Evolutionary conservation across 2,888 invertebrate species (phyloP), one percentile per base, ranked within the genome.

Genomic region (Steinernema carpocapsae): DNA sequence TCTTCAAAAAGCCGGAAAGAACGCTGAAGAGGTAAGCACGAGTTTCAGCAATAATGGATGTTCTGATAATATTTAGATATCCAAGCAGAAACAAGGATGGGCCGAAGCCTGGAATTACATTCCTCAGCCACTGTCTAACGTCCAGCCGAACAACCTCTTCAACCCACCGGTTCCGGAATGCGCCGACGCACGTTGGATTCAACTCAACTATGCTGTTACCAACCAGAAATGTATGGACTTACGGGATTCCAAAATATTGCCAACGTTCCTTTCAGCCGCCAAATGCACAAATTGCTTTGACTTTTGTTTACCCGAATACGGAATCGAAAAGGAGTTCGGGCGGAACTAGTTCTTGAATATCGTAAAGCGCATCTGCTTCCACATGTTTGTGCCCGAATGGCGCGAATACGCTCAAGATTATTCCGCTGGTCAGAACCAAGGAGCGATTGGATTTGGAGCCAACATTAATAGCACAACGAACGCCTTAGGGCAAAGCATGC

Each of bases 321-420:
- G 84, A 37, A 80, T 86, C 17, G 80, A 83, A 46, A 51, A 73
- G 42, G 81, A 81, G 71, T 70, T 74, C 48, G 32, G 42, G 17
- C 26, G 14, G 1, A 19, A 46, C 45, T 78, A 82, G 32, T 73
- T 78, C 32, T 82, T 86, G 71, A 86, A 86, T 72, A 79, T 86
- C 46, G 74, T 80, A 19, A 79, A 79, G n/a, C 82, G 82, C 19
- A 76, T 82, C 76, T 86, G 86, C 74, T 86, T 86, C 80, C 81
- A 84, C 73, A 76, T 86, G 24, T 86, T 84, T 59, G 85, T 86
- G 7, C 85, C 86, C 7, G 86, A 86, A 70, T 87, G 86, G 85
- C 75, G 85, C 32, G 76, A 78, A 7, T 87, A 78, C 71, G 85
- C 86, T 0, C 84, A 84, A 59, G 76, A 80, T 7, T 79, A 78